A percentile compares a stretch with the other conserved stretches of the same genome.
Evolutionary conservation across 2,888 invertebrate species (phyloP).

Genomic region (Drosophila buzzatii): DNA sequence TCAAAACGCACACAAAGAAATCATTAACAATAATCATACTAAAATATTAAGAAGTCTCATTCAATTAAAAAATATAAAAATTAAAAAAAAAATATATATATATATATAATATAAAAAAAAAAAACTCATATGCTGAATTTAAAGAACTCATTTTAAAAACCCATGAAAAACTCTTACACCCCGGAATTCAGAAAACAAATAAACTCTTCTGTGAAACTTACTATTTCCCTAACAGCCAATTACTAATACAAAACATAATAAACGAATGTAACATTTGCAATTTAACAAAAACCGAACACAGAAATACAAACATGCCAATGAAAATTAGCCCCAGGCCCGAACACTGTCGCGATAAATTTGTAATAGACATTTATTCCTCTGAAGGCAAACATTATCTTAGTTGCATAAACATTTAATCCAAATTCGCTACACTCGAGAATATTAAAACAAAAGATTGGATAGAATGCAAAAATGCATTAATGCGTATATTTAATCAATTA

Average conservation of each 20-base stretch:
- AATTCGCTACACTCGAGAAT: neutral
- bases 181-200: neutral
- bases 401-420: neutral
- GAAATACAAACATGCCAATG: neutral
- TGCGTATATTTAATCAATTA: neutral
- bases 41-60: too few relatives aligned
- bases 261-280: slow-evolving; percentile 1
- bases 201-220: neutral
- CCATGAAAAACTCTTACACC: too few relatives aligned
- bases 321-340: neutral
- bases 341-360: neutral
- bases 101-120: too few relatives aligned
- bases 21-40: neutral
- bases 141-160: too few relatives aligned
- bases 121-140: too few relatives aligned
- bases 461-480: neutral
- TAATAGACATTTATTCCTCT: slow-evolving; percentile 2
- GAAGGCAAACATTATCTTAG: neutral
- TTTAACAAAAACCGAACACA: neutral
- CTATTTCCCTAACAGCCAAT: too few relatives aligned
- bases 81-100: too few relatives aligned
- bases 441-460: slow-evolving; percentile 2
- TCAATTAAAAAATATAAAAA: too few relatives aligned
- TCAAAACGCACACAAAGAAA: neutral
- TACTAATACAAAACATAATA: neutral